Evolutionary conservation across 2,888 invertebrate species (phyloP).

Genomic region (Idaea dimidiata): DNA sequence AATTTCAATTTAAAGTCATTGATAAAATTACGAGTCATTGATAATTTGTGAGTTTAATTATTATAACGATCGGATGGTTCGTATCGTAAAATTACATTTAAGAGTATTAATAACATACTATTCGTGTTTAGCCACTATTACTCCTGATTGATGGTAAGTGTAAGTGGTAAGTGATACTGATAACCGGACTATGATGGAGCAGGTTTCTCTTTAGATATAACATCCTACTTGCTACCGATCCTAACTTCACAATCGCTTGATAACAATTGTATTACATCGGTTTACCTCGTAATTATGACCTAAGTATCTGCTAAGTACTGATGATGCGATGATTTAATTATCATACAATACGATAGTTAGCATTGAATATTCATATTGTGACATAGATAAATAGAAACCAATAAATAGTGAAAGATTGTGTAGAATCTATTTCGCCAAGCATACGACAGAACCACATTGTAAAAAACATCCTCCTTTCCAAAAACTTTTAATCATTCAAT

Average conservation of each 20-base stretch:
- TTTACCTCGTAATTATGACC: neutral
- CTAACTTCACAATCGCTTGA: neutral
- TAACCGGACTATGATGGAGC: too few species aligned
- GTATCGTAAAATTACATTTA: too few species aligned
- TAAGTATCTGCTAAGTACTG: neutral
- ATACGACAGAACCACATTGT: neutral
- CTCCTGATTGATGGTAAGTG: too few species aligned
- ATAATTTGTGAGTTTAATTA: neutral
- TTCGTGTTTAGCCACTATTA: neutral
- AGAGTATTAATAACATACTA: neutral
- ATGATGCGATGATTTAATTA: neutral
- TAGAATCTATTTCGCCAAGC: neutral
- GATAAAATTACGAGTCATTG: constrained; percentile 9
- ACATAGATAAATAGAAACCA: neutral
- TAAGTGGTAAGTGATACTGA: too few species aligned
- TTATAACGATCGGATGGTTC: too few species aligned
- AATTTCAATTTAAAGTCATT: constrained; percentile 25
- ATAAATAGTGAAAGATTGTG: neutral
- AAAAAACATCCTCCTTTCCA: neutral
- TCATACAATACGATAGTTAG: neutral
- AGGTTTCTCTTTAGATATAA: neutral
- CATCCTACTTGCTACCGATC: neutral
- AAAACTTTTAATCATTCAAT: neutral
- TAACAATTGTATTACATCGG: neutral
- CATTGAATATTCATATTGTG: neutral